Evolutionary conservation across 2,797 vertebrate genomes (phyloP).

Genomic region (Melanotaenia parkinsoni): DNA sequence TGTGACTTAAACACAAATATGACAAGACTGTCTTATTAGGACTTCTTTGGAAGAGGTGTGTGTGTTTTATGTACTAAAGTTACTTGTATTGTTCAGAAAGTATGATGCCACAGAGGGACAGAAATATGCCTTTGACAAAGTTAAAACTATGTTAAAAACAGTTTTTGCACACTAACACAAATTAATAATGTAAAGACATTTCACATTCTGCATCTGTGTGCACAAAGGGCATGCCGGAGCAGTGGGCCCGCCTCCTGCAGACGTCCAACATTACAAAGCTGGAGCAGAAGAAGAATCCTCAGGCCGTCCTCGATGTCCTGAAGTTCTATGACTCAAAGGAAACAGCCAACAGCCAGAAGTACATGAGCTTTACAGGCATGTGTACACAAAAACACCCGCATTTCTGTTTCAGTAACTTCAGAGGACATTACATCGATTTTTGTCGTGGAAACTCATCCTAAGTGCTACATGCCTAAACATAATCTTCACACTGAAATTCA

Average conservation of each 20-base stretch:
- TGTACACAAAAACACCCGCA: slow-evolving; percentile 2
- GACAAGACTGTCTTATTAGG: slow-evolving; percentile 31
- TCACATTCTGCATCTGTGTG: slow-evolving; percentile 12
- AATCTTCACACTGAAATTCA: not conserved
- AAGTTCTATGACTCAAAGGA: slow-evolving; percentile 98
- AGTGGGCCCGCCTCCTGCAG: slow-evolving; percentile 94
- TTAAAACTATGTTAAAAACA: not conserved
- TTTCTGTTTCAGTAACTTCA: not conserved
- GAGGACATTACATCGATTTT: too few relatives aligned
- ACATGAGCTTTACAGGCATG: slow-evolving; percentile 97
- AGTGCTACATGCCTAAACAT: not conserved
- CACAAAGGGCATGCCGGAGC: slow-evolving; percentile 93
- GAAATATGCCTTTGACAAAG: not conserved
- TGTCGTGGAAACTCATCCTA: not conserved
- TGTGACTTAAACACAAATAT: slow-evolving; percentile 41
- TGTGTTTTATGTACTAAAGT: not conserved
- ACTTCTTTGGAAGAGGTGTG: not conserved
- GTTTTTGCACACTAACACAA: not conserved
- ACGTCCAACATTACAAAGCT: slow-evolving; percentile 96
- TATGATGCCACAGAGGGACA: not conserved
- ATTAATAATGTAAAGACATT: not conserved
- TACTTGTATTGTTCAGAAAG: not conserved
- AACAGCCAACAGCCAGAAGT: slow-evolving; percentile 94
- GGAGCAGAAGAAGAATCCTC: slow-evolving; percentile 97
- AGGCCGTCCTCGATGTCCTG: slow-evolving; percentile 93